Base-by-base conservation (phyloP, 2,797 vertebrate genomes). In the Argya squamiceps region DNA sequence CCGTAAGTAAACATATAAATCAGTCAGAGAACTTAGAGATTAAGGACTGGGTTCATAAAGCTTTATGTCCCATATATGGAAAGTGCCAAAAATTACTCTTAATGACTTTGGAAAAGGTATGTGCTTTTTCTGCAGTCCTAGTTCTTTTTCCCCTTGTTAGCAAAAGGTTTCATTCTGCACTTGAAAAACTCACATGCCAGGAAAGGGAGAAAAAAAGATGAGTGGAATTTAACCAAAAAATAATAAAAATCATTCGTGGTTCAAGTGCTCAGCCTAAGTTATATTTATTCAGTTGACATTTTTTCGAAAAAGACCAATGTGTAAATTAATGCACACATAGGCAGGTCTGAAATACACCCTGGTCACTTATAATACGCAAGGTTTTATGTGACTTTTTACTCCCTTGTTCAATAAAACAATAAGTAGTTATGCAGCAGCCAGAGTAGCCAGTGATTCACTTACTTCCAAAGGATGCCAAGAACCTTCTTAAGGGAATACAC, bases 361-460 rank as follows among this genome's bases (percentile, higher is more conserved):
- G 90, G 91, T 82, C 94, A 96, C 97, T 98, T 97, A 95, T 89
- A 98, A 96, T 83, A 97, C 93, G 94, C 60, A 85, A 64, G 95
- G 64, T 97, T 98, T 98, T 97, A 96, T 97, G 88, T 94, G 96
- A 97, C 92, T 98, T 97, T 96, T 97, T 97, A 97, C 94, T 97
- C 96, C 96, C 96, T 97, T 97, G 81, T 97, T 98, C 97, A 98
- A 95, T 97, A 97, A 98, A 98, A 98, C 97, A 98, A 97, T 97
- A 96, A 74, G 79, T 95, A 89, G 92, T 98, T 98, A 96, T 98
- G 94, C 91, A 95, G 97, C 95, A 95, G 97, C 96, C 97, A 97
- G 97, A 97, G 53, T 56, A 95, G 82, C 67, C 62, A 79, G 96
- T 96, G 97, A 98, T 97, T 97, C 97, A 96, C 97, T 95, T 77